Evolutionary conservation across 2,113 vertebrate genomes (phyloP).

Genomic region (Dicrurus megarhynchus): DNA sequence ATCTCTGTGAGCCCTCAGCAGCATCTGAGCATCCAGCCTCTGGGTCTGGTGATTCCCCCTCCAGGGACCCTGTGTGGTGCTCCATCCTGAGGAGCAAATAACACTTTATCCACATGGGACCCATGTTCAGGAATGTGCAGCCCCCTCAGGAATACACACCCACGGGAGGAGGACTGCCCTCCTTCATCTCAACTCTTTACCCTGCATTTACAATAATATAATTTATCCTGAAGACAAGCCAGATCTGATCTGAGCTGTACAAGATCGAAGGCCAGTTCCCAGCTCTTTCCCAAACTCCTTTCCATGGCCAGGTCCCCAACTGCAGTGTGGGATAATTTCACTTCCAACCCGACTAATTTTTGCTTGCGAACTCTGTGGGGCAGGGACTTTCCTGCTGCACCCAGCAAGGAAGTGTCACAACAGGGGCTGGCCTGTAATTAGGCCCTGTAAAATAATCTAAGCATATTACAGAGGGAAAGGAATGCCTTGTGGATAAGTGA

Average conservation of each 20-base stretch:
- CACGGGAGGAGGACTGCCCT: rapidly evolving
- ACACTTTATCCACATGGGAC: neutral
- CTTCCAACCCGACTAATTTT: neutral
- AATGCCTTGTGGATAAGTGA: neutral
- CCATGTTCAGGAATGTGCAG: rapidly evolving
- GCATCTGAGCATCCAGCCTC: rapidly evolving
- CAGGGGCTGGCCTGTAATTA: neutral
- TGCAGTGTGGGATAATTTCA: neutral
- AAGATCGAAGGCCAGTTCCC: neutral
- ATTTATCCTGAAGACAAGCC: neutral
- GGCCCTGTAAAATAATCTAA: neutral
- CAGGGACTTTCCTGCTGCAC: neutral
- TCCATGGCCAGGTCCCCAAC: neutral
- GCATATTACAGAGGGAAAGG: neutral
- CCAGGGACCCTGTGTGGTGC: neutral
- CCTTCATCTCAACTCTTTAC: neutral
- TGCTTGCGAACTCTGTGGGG: rapidly evolving
- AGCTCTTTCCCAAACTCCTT: neutral
- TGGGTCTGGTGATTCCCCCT: neutral
- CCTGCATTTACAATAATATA: neutral
- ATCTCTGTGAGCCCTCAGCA: neutral
- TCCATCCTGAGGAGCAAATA: neutral
- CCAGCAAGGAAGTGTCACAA: neutral
- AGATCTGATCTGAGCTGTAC: neutral
- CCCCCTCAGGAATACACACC: neutral